Percentiles rank a stretch among this genome's conserved stretches.
These are phyloP conservation scores for Drepana falcataria DNA, from an alignment of 2,888 invertebrate species.

Conservation along the genomic window DNA sequence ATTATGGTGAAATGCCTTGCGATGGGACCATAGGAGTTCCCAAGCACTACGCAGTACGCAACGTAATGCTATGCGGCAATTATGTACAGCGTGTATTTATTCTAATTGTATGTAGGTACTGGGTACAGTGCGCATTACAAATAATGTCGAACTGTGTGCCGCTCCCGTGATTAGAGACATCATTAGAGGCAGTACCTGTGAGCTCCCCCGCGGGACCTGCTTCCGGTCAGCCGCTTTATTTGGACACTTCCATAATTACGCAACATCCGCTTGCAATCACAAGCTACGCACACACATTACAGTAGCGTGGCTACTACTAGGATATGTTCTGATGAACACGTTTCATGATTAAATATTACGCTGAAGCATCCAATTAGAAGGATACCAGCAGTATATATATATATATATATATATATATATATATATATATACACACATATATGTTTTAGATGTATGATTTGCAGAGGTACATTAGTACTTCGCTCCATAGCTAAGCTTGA, in stretches of 20 bases:
- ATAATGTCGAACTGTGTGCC: slow-evolving; percentile 30
- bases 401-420: too few relatives aligned
- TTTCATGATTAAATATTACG: too few relatives aligned
- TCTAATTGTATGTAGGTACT: slow-evolving; percentile 31
- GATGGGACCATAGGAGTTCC: neutral
- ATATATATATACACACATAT: too few relatives aligned
- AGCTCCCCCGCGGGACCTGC: slow-evolving; percentile 29
- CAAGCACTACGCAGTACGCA: slow-evolving; percentile 30
- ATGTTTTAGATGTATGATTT: too few relatives aligned
- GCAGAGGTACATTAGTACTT: too few relatives aligned
- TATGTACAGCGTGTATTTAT: slow-evolving; percentile 15
- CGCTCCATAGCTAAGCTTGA: too few relatives aligned
- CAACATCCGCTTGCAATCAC: slow-evolving; percentile 59
- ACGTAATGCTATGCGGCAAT: slow-evolving; percentile 25
- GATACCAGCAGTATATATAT: too few relatives aligned
- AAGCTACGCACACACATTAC: slow-evolving; percentile 13
- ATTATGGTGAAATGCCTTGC: slow-evolving; percentile 18
- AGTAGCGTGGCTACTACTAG: slow-evolving; percentile 6
- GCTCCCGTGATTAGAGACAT: slow-evolving; percentile 41
- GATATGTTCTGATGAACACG: neutral
- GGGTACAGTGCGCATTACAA: slow-evolving; percentile 37
- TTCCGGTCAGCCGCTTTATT: slow-evolving; percentile 59
- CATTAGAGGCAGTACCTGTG: slow-evolving; percentile 31
- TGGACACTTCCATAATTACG: slow-evolving; percentile 50
- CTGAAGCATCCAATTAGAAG: too few relatives aligned